Evolutionary conservation across 2,113 vertebrate genomes (phyloP).

Genomic region (Scopus umbretta): DNA sequence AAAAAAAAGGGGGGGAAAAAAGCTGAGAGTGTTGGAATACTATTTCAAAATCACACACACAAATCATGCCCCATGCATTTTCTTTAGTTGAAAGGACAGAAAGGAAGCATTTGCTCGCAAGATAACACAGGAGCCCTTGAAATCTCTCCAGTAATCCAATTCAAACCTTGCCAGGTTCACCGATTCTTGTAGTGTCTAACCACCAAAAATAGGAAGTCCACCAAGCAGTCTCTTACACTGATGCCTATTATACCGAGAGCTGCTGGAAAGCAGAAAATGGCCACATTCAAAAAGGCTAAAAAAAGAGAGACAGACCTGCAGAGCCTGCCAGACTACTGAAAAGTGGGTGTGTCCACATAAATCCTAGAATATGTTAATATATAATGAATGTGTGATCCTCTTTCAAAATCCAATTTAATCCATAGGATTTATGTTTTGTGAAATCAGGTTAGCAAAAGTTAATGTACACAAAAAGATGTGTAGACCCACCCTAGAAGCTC

Average conservation of each 20-base stretch:
- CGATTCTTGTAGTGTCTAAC: not conserved
- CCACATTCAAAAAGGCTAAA: not conserved
- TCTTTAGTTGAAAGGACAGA: not conserved
- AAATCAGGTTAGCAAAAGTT: not conserved
- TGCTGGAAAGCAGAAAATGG: not conserved
- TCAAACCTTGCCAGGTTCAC: not conserved
- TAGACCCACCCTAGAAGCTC: not conserved
- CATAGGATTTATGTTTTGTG: not conserved
- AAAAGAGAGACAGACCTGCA: not conserved
- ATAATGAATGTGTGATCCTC: not conserved
- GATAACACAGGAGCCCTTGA: not conserved
- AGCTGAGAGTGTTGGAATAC: not conserved
- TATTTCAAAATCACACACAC: not conserved
- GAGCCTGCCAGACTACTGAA: not conserved
- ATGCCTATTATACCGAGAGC: not conserved
- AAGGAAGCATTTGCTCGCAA: not conserved
- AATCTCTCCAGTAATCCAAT: not conserved
- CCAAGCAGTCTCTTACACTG: not conserved
- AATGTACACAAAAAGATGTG: rapidly evolving
- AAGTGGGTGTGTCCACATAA: not conserved
- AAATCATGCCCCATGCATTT: not conserved
- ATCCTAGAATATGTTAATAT: not conserved
- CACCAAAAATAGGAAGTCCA: not conserved
- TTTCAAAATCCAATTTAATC: not conserved
- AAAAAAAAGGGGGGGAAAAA: not conserved